Base-by-base conservation (phyloP, 2,888 invertebrate species). In the Formica aserva region DNA sequence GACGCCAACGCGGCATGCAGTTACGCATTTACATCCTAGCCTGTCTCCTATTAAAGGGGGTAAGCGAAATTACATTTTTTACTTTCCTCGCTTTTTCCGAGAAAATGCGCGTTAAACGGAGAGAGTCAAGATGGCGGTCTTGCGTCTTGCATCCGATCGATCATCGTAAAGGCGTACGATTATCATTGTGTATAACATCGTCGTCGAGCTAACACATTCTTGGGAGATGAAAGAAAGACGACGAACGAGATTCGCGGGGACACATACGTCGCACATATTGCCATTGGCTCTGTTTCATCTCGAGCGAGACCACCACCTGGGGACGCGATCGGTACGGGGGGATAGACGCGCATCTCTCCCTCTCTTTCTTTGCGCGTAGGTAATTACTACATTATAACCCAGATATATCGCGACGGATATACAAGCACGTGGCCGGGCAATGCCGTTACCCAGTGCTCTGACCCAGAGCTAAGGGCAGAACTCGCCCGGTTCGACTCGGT, bases 1-100 rank as follows among this genome's bases (percentile, higher is more conserved):
- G 94, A 94, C 92, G 92, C 88, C 89, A 87, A 91, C 92, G 92
- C 94, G 95, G 95, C 92, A 95, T 95, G 95, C 95, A 95, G 94
- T 95, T 95, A 92, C 94, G 93, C 91, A 94, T 94, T 86, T 90
- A 95, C 88, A 89, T 95, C 85, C 88, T 95, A 88, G 94, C 95
- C 92, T 95, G 95, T 95, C 95, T 96, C 93, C 94, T 95, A 87
- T 93, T 94, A 86, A 94, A 95, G 93, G 95, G 95, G 95, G 96
- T 96, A 92, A 95, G 95, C 95, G 32, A 45, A 57, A 15, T 15
- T 26, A 15, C 9, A 32, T 60, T 41, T 45, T 45, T 22, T 9
- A 63, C 11, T 13, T 41, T 26, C 6, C 55, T 18, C 3, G 9
- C 52, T 11, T 6, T 32, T 3, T 45, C 11, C 13, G 29, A 15